Evolutionary conservation across 2,888 invertebrate species (phyloP).

Genomic region (Philhelius pedissequus): DNA sequence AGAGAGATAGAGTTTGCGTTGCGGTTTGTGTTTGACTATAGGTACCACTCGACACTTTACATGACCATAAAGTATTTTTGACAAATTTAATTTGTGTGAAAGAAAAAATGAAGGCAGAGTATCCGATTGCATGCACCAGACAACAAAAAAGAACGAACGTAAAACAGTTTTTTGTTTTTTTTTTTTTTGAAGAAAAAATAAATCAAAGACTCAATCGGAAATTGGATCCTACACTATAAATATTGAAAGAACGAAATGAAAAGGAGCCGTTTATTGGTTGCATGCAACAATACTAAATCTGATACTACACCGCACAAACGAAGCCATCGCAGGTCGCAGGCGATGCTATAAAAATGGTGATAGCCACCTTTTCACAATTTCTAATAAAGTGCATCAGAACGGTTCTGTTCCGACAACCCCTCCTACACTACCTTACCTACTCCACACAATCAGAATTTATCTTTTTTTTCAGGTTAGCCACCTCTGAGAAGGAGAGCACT

Average conservation of each 20-base stretch:
- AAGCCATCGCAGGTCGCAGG: too few species aligned
- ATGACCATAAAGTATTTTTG: constrained; percentile 36
- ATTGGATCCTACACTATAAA: constrained; percentile 19
- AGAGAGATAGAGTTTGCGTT: neutral
- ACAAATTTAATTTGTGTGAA: constrained; percentile 42
- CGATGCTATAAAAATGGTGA: neutral
- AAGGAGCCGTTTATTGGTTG: constrained; percentile 11
- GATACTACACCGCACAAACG: constrained; percentile 19
- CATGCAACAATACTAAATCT: constrained; percentile 24
- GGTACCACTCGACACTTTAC: constrained; percentile 20
- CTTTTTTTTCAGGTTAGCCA: neutral
- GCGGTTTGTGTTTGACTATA: constrained; percentile 20
- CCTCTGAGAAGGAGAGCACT: constrained; percentile 17
- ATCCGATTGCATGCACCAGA: constrained; percentile 31
- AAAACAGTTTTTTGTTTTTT: neutral
- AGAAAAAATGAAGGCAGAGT: constrained; percentile 8
- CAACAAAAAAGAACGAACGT: neutral
- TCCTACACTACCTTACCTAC: constrained; percentile 13
- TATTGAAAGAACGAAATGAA: constrained; percentile 18
- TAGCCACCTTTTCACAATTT: neutral
- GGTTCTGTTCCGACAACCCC: neutral
- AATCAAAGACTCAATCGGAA: constrained; percentile 24
- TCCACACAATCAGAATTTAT: neutral
- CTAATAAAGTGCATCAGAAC: neutral
- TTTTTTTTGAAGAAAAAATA: too few species aligned